Percentiles rank a stretch among this genome's conserved stretches.
Conservation (phyloP, 2,797 vertebrate species). For the Sebastes hubbsi region DNA sequence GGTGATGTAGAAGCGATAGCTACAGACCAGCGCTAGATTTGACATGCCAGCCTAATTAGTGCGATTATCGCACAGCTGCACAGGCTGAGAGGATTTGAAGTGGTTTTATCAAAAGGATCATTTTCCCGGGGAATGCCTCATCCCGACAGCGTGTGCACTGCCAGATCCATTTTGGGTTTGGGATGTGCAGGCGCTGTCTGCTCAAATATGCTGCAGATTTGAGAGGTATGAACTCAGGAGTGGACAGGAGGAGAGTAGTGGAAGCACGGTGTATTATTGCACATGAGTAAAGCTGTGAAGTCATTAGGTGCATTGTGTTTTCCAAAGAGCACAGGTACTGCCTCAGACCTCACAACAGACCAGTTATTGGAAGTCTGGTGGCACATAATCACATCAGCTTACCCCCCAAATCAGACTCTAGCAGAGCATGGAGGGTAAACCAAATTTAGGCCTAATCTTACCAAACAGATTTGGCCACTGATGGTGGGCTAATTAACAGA, state of each 20-base stretch:
- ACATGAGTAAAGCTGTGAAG: conserved; percentile 20
- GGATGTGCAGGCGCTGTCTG: conserved; percentile 43
- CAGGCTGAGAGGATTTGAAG: conserved; percentile 87
- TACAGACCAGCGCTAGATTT: conserved; percentile 56
- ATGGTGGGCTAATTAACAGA: conserved; percentile 19
- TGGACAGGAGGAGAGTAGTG: conserved; percentile 3
- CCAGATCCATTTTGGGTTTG: conserved; percentile 68
- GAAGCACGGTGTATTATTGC: conserved; percentile 6
- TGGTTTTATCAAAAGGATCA: conserved; percentile 93
- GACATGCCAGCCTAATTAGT: conserved; percentile 92
- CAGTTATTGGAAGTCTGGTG: conserved; percentile 18
- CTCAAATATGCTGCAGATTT: conserved; percentile 18
- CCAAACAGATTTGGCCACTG: conserved; percentile 25
- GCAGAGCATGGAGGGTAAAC: conserved; percentile 16
- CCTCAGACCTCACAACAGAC: conserved; percentile 19
- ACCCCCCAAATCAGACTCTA: conserved; percentile 12
- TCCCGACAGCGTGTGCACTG: conserved; percentile 88
- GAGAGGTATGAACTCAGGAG: conserved; percentile 28
- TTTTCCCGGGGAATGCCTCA: conserved; percentile 85
- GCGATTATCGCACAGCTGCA: conserved; percentile 91
- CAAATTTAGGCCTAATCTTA: conserved; percentile 23
- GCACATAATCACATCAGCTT: conserved; percentile 28
- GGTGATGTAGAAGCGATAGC: conserved; percentile 29
- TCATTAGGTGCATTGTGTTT: conserved; percentile 22
- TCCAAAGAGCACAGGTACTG: not conserved